Evolutionary conservation across 2,888 invertebrate species (phyloP).

Genomic region (Macrophya alboannulata): DNA sequence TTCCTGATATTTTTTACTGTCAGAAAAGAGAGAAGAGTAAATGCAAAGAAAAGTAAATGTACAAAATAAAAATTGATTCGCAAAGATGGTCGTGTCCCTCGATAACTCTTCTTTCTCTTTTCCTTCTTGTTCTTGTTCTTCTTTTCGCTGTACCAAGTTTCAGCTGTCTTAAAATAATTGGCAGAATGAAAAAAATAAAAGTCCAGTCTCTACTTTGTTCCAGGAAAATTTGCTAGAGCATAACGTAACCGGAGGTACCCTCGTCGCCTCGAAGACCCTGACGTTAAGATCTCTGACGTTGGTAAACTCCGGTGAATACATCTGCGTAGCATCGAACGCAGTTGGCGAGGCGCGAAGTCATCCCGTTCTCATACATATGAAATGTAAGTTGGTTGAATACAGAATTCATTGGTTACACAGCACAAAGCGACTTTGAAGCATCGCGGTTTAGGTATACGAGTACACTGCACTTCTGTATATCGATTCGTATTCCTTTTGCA

Average conservation of each 20-base stretch:
- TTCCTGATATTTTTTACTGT: too few relatives aligned
- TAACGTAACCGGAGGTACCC: slow-evolving; percentile 86
- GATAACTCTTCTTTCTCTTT: not conserved
- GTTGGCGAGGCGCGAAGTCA: slow-evolving; percentile 92
- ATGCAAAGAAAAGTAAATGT: too few relatives aligned
- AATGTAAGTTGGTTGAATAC: slow-evolving; percentile 85
- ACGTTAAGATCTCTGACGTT: slow-evolving; percentile 86
- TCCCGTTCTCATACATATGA: slow-evolving; percentile 87
- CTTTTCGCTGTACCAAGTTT: not conserved
- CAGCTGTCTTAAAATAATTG: not conserved
- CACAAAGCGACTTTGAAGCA: slow-evolving; percentile 23
- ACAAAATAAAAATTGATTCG: not conserved
- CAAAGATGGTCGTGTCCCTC: too few relatives aligned
- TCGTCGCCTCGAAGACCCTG: slow-evolving; percentile 86
- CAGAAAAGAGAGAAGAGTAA: too few relatives aligned
- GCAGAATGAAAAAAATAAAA: not conserved
- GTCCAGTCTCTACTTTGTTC: slow-evolving; percentile 65
- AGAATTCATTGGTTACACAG: slow-evolving; percentile 45
- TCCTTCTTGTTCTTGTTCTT: not conserved
- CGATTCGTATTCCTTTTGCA: not conserved
- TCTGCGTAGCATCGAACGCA: slow-evolving; percentile 90
- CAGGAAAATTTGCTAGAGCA: slow-evolving; percentile 86
- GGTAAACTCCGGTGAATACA: slow-evolving; percentile 89
- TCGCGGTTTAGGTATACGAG: not conserved
- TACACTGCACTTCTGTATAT: not conserved